A percentile compares a stretch with the other conserved stretches of the same genome.
Conservation (phyloP, 1,140 invertebrate genomes). For the Drosophila fuyamai region DNA sequence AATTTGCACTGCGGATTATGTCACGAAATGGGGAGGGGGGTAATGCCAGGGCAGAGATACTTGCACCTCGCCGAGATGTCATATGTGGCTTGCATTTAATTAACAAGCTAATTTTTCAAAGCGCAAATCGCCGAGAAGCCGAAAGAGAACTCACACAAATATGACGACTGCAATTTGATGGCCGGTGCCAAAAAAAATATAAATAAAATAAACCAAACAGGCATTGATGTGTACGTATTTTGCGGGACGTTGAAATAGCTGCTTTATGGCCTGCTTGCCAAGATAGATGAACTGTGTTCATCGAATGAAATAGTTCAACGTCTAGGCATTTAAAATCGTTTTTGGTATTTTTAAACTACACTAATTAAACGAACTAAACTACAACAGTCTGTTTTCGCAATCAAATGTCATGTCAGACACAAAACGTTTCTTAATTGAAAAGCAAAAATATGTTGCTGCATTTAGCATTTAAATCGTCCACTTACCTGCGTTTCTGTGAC, state of each 20-base stretch:
- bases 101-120: constrained; percentile 82
- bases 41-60: constrained; percentile 2
- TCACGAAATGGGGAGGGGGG: constrained; percentile 35
- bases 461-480: constrained; percentile 17
- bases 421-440: constrained; percentile 16
- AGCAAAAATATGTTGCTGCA: constrained; percentile 11
- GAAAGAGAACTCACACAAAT: constrained; percentile 14
- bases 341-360: constrained; percentile 28
- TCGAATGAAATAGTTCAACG: constrained; percentile 25
- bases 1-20: constrained; percentile 76
- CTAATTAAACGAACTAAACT: constrained; percentile 25
- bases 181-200: constrained; percentile 61
- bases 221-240: constrained; percentile 23
- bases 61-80: constrained; percentile 58
- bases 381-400: constrained; percentile 15
- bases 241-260: constrained; percentile 43
- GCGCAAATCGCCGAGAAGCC: constrained; percentile 62
- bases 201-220: constrained; percentile 23
- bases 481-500: constrained; percentile 31
- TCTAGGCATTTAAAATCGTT: constrained; percentile 31
- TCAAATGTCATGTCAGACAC: neutral
- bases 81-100: constrained; percentile 79
- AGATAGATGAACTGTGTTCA: constrained; percentile 50
- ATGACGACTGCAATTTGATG: constrained; percentile 28
- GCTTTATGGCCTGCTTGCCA: constrained; percentile 39